Conservation (phyloP, 1,140 invertebrate genomes). For the Zaprionus nigranus region DNA sequence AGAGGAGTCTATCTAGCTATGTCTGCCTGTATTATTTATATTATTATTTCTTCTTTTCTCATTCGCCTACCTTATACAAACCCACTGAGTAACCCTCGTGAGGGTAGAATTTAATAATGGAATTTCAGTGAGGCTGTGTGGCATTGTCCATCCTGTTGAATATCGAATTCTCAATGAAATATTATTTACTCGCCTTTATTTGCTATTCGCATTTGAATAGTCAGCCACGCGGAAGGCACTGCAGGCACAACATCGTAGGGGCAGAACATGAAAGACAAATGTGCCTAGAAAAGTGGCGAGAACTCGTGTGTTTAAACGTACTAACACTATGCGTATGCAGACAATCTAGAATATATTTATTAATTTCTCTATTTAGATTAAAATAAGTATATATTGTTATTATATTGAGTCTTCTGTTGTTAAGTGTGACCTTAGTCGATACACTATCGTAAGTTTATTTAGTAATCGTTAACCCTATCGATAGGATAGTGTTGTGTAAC, state of each 20-base stretch:
- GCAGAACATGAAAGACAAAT: background rate
- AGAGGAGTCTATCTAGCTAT: too few species aligned
- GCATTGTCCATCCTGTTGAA: conserved; percentile 24
- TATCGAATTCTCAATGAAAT: conserved; percentile 51
- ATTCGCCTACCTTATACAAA: background rate
- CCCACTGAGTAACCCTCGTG: conserved; percentile 10
- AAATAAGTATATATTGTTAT: too few species aligned
- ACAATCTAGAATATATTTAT: background rate
- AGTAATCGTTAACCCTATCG: too few species aligned
- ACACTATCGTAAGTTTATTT: too few species aligned
- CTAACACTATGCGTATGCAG: background rate
- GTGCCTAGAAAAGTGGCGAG: background rate
- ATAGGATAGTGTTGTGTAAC: too few species aligned
- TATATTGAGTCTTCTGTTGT: too few species aligned
- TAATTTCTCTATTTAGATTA: background rate
- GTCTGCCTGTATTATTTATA: too few species aligned
- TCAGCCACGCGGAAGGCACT: conserved; percentile 60
- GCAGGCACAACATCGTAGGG: conserved; percentile 5
- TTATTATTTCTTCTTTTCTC: too few species aligned
- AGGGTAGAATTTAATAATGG: background rate
- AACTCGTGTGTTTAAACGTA: background rate
- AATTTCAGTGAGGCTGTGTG: conserved; percentile 19
- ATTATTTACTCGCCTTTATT: conserved; percentile 59
- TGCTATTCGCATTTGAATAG: conserved; percentile 58
- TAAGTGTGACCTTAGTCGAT: too few species aligned